These are phyloP conservation scores for Ornithoptera priamus DNA, from an alignment of 2,888 invertebrate species.

Conservation along the genomic window DNA sequence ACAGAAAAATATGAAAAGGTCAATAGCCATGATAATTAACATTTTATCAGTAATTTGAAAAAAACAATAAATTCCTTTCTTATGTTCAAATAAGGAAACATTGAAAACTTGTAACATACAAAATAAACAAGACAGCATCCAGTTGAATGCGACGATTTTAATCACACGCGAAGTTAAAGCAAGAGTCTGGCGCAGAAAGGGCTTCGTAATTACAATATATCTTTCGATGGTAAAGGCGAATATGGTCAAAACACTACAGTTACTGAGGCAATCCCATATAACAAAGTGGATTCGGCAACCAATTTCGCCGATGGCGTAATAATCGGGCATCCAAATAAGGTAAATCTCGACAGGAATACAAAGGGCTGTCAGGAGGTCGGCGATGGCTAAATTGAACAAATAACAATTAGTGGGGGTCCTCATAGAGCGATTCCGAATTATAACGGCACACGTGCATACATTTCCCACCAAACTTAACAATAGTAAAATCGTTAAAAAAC, in stretches of 20 bases:
- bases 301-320: constrained; percentile 86
- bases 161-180: constrained; percentile 88
- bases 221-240: constrained; percentile 93
- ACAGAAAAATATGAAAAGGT: constrained; percentile 90
- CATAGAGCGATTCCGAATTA: constrained; percentile 86
- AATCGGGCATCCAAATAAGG: constrained; percentile 86
- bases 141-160: constrained; percentile 84
- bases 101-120: constrained; percentile 83
- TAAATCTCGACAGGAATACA: constrained; percentile 90
- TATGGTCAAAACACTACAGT: constrained; percentile 90
- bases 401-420: constrained; percentile 91
- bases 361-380: constrained; percentile 85
- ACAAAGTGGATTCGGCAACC: constrained; percentile 88
- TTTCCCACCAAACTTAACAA: constrained; percentile 87
- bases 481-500: constrained; percentile 82
- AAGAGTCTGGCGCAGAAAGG: constrained; percentile 88
- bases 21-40: constrained; percentile 70
- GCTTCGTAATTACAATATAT: constrained; percentile 91
- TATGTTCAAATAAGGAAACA: constrained; percentile 58
- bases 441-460: constrained; percentile 87
- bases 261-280: constrained; percentile 89
- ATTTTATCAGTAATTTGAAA: constrained; percentile 50
- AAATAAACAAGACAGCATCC: constrained; percentile 86
- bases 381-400: constrained; percentile 87
- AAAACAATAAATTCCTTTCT: constrained; percentile 62